Percentiles rank a stretch among this genome's conserved stretches.
Evolutionary conservation across 1,140 invertebrate genomes (phyloP).

Genomic region (Drosophila hydei): DNA sequence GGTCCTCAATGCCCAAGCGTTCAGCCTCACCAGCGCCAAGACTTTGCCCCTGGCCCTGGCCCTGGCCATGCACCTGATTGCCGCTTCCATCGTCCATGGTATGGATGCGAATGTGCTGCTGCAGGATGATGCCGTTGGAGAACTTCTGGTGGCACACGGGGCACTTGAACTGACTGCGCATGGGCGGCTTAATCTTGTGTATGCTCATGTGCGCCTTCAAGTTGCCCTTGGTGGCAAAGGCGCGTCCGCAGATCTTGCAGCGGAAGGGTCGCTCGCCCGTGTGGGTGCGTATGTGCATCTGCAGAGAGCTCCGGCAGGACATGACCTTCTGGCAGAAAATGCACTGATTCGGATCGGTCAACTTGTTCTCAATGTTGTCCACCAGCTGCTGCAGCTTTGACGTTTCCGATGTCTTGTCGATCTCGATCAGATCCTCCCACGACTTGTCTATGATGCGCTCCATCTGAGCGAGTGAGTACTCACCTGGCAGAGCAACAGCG

Average conservation of each 20-base stretch:
- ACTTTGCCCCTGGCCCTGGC: slow-evolving; percentile 6
- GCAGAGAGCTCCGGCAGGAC: slow-evolving; percentile 98
- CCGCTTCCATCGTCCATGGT: slow-evolving; percentile 89
- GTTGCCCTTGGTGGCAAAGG: slow-evolving; percentile 99
- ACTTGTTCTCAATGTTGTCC: slow-evolving; percentile 97
- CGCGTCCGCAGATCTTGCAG: slow-evolving; percentile 97
- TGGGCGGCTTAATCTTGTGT: slow-evolving; percentile 96
- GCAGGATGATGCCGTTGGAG: slow-evolving; percentile 96
- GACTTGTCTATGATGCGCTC: slow-evolving; percentile 90
- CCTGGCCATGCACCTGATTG: slow-evolving; percentile 58
- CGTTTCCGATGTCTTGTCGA: slow-evolving; percentile 93
- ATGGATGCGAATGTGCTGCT: slow-evolving; percentile 97
- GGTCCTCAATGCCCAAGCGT: slow-evolving; percentile 67
- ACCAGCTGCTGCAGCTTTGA: slow-evolving; percentile 97
- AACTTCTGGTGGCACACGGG: slow-evolving; percentile 99
- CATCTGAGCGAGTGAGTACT: slow-evolving; percentile 74
- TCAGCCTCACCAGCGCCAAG: slow-evolving; percentile 31
- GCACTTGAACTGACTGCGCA: slow-evolving; percentile 97
- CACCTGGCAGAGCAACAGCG: slow-evolving; percentile 25
- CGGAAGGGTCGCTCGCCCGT: slow-evolving; percentile 96
- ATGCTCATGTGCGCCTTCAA: slow-evolving; percentile 99
- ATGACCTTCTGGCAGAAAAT: slow-evolving; percentile 98
- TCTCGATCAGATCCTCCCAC: slow-evolving; percentile 98
- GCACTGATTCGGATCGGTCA: slow-evolving; percentile 98
- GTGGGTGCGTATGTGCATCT: slow-evolving; percentile 98